These are phyloP conservation scores for Phymatocera aterrima DNA, from an alignment of 2,888 invertebrate genomes.

Conservation along the genomic window DNA sequence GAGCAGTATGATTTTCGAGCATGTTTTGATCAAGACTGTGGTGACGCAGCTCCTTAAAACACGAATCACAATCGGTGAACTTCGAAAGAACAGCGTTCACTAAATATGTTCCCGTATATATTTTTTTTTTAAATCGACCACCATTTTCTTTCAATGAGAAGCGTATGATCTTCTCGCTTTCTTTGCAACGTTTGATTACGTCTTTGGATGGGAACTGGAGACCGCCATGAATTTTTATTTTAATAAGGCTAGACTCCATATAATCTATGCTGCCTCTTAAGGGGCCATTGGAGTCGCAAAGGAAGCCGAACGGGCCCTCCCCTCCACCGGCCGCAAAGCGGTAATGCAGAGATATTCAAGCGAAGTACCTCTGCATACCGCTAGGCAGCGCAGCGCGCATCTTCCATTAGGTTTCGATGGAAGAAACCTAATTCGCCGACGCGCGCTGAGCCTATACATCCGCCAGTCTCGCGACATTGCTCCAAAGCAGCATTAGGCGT, in stretches of 20 bases:
- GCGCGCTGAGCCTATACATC: no score
- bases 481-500: no score
- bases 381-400: no score
- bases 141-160: constrained; percentile 18
- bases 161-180: not conserved
- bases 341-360: no score
- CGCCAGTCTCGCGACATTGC: no score
- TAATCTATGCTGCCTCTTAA: not conserved
- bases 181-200: constrained; percentile 12
- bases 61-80: not conserved
- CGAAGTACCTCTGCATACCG: no score
- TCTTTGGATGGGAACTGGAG: constrained; percentile 12
- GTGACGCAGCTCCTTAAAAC: not conserved
- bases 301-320: no score
- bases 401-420: no score
- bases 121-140: constrained; percentile 14
- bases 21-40: not conserved
- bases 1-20: constrained; percentile 23
- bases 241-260: not conserved
- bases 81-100: not conserved
- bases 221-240: constrained; percentile 1
- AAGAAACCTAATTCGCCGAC: no score
- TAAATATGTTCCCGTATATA: constrained; percentile 7
- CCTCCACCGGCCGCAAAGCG: no score
- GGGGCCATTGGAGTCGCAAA: no score